A percentile compares a stretch with the other conserved stretches of the same genome.
Evolutionary conservation across 2,113 vertebrate species (phyloP).

Genomic region (Tympanuchus pallidicinctus): DNA sequence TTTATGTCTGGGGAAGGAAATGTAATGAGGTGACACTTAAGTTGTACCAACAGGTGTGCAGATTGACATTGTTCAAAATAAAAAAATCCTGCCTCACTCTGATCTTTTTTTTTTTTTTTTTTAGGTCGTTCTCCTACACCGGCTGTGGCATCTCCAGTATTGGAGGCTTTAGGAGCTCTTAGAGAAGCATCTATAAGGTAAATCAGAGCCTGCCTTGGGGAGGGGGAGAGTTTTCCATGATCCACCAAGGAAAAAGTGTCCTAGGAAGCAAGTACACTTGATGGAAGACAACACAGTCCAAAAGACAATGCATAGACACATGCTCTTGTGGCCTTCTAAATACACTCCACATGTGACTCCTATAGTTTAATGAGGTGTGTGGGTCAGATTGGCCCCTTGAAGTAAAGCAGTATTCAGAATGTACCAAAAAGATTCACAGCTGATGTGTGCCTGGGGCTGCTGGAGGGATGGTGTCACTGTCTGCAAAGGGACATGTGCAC

Average conservation of each 20-base stretch:
- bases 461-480: background rate
- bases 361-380: background rate
- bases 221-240: background rate
- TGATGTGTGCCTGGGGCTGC: background rate
- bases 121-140: background rate
- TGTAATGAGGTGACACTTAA: background rate
- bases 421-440: background rate
- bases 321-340: background rate
- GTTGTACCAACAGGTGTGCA: background rate
- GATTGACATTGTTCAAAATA: rapidly evolving
- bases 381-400: background rate
- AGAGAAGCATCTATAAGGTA: constrained; percentile 46
- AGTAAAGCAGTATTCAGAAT: background rate
- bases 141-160: constrained; percentile 17
- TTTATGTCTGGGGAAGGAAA: background rate
- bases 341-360: rapidly evolving
- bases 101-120: background rate
- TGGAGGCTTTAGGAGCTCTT: background rate
- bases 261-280: background rate
- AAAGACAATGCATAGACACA: background rate
- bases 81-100: background rate
- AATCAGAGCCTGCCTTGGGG: background rate
- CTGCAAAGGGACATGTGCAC: background rate
- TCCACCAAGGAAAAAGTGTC: background rate
- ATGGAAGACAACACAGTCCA: background rate